Percentiles rank a stretch among this genome's conserved stretches.
These are phyloP conservation scores for Sebastes goodei DNA, from an alignment of 2,797 vertebrate species.

Conservation along the genomic window DNA sequence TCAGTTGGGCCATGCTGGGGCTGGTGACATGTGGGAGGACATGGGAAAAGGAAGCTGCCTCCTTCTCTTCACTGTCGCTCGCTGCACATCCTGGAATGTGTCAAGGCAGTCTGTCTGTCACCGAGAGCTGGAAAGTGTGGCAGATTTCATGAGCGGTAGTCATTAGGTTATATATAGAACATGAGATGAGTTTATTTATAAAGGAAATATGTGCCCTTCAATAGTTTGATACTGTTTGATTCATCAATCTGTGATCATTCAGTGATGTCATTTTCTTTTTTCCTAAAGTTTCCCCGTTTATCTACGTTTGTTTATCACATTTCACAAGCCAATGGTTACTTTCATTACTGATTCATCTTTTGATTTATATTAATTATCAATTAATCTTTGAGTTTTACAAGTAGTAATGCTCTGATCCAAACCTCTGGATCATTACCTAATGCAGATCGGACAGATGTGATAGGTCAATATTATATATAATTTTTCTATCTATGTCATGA, in stretches of 20 bases:
- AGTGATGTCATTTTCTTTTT: neutral
- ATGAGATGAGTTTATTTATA: neutral
- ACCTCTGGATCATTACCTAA: neutral
- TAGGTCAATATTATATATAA: no score
- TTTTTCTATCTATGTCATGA: neutral
- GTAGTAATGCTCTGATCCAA: neutral
- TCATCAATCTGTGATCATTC: neutral
- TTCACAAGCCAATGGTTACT: neutral
- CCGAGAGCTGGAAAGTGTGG: neutral
- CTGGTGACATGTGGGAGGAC: slow-evolving; percentile 55
- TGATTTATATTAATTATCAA: neutral
- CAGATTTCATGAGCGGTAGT: slow-evolving; percentile 26
- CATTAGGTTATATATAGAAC: slow-evolving; percentile 22
- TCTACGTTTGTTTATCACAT: neutral
- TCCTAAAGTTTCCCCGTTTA: neutral
- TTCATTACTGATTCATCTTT: neutral
- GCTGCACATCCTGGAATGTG: slow-evolving; percentile 51
- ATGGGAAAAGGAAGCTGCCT: slow-evolving; percentile 25
- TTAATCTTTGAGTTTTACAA: neutral
- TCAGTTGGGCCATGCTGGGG: slow-evolving; percentile 26
- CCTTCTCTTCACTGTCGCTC: slow-evolving; percentile 28
- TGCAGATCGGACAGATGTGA: neutral
- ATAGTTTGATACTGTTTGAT: neutral
- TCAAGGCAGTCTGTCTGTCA: slow-evolving; percentile 40
- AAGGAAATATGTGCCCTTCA: neutral